A percentile compares a stretch with the other conserved stretches of the same genome.
phyloP scores from a whole-genome alignment of 2,113 vertebrate genomes.

The Petromus typicus region DNA sequence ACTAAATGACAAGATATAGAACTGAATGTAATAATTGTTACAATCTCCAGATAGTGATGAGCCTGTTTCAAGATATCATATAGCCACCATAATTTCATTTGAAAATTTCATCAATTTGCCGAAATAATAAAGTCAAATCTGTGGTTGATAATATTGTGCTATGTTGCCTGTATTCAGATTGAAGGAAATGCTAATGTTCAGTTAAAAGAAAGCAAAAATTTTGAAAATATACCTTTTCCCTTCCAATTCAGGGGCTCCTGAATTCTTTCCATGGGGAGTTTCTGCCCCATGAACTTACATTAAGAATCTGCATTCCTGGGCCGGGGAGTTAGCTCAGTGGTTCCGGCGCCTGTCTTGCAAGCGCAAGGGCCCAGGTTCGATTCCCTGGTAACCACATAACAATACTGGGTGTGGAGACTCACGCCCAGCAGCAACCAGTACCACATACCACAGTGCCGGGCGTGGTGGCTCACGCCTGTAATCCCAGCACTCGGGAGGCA shows the following conservation, averaged over 20 bases:
- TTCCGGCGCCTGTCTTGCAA: too few relatives aligned
- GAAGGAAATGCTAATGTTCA: neutral
- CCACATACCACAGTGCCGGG: too few relatives aligned
- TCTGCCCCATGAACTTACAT: neutral
- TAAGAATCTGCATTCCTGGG: neutral
- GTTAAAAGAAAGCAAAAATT: neutral
- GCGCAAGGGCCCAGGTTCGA: too few relatives aligned
- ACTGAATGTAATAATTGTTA: neutral
- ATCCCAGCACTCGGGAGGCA: too few relatives aligned
- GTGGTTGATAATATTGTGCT: neutral
- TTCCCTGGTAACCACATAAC: too few relatives aligned
- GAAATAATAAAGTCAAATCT: neutral
- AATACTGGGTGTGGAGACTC: too few relatives aligned
- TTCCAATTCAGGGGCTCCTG: neutral
- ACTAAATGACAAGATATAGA: neutral
- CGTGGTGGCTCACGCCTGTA: too few relatives aligned
- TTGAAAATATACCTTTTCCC: neutral
- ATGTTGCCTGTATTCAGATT: neutral
- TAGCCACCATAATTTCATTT: neutral
- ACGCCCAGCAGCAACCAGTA: too few relatives aligned
- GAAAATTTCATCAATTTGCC: neutral
- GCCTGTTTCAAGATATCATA: neutral
- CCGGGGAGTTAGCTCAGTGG: too few relatives aligned
- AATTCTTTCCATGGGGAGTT: neutral
- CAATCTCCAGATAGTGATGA: neutral